A percentile compares a stretch with the other conserved stretches of the same genome.
These are phyloP conservation scores for Drosophila saltans DNA, from an alignment of 1,140 invertebrate genomes.

Conservation along the genomic window DNA sequence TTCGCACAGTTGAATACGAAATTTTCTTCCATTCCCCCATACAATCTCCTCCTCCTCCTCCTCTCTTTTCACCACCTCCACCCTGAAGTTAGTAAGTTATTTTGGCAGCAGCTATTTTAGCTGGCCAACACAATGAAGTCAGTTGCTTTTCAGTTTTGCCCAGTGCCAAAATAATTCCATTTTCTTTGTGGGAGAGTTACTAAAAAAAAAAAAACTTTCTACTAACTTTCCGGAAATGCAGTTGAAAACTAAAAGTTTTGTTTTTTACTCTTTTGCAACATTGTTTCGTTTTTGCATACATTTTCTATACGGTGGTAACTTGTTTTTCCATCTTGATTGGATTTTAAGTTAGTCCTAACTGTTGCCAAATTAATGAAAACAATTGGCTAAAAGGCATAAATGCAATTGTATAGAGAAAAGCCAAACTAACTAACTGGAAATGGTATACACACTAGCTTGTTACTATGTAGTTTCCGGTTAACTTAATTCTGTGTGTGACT, in stretches of 20 bases:
- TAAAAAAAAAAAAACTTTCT: constrained; percentile 50
- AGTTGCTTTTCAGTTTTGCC: constrained; percentile 59
- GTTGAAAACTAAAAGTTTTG: constrained; percentile 36
- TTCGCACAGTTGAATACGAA: constrained; percentile 63
- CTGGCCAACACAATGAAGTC: constrained; percentile 72
- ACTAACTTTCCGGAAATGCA: constrained; percentile 52
- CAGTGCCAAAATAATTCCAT: constrained; percentile 63
- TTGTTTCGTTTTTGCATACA: constrained; percentile 46
- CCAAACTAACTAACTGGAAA: background rate
- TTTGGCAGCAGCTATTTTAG: constrained; percentile 56
- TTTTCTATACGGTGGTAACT: constrained; percentile 24
- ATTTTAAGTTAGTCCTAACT: constrained; percentile 50
- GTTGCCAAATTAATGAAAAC: constrained; percentile 67
- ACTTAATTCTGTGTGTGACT: background rate
- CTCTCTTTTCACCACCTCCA: constrained; percentile 4
- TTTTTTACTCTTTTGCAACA: constrained; percentile 26
- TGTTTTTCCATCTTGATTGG: constrained; percentile 38
- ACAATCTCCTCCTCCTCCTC: constrained; percentile 12
- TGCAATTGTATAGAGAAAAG: background rate
- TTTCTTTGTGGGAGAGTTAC: constrained; percentile 65
- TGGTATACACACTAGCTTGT: constrained; percentile 24
- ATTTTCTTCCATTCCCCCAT: constrained; percentile 23
- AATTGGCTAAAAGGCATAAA: constrained; percentile 39
- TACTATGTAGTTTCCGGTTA: constrained; percentile 39
- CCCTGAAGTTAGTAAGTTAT: constrained; percentile 52